phyloP scores from a whole-genome alignment of 1,140 invertebrate species.

The Heliconius congener region DNA sequence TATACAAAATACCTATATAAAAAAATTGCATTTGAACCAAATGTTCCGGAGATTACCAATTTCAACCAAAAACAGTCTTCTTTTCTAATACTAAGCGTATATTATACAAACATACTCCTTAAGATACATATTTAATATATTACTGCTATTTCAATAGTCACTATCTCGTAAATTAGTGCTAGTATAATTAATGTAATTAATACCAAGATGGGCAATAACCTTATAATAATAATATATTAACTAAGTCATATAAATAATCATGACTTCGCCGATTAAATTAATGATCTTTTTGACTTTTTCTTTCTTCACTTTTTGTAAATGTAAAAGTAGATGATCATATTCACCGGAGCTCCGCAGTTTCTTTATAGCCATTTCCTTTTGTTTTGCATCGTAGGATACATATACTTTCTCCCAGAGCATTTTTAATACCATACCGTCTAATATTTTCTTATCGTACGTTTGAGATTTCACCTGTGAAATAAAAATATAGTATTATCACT shows the following conservation, averaged over 20 bases:
- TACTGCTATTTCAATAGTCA: not conserved
- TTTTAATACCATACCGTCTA: constrained; percentile 67
- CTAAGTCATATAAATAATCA: constrained; percentile 54
- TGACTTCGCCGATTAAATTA: constrained; percentile 59
- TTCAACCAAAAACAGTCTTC: no score
- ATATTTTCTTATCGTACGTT: constrained; percentile 51
- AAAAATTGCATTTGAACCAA: no score
- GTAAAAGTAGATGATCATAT: constrained; percentile 21
- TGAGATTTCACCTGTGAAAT: constrained; percentile 43
- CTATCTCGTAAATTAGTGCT: not conserved
- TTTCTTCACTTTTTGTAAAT: constrained; percentile 36
- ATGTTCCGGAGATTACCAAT: no score
- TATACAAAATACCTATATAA: no score
- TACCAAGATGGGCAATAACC: not conserved
- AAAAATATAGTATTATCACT: not conserved
- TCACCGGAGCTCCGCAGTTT: constrained; percentile 13
- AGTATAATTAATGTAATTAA: constrained; percentile 14
- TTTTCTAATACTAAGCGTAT: no score
- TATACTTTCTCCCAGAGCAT: constrained; percentile 67
- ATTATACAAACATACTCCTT: no score
- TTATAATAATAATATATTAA: not conserved
- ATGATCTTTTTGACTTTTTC: constrained; percentile 41
- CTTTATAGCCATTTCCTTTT: constrained; percentile 57
- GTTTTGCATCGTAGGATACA: constrained; percentile 48
- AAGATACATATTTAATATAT: not conserved